phyloP scores from a whole-genome alignment of 2,888 invertebrate genomes.

The Drosophila subquinaria region DNA sequence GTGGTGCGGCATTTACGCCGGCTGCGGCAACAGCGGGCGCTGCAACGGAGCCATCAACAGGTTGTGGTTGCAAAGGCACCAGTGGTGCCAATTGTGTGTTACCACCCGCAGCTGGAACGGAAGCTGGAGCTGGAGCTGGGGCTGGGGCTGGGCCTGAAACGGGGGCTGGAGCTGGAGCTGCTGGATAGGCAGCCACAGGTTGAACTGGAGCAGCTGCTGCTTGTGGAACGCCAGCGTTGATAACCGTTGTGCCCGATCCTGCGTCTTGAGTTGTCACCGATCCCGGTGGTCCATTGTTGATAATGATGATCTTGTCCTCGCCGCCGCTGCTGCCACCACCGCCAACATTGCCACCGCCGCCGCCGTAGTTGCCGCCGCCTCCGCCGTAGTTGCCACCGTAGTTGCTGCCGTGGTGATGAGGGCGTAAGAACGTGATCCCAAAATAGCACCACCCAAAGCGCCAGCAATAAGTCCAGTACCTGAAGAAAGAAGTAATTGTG shows the following conservation, averaged over 20 bases:
- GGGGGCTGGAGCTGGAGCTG: slow-evolving; percentile 13
- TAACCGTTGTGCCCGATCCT: slow-evolving; percentile 79
- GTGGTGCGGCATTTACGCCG: slow-evolving; percentile 25
- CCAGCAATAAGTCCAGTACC: slow-evolving; percentile 84
- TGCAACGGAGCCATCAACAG: slow-evolving; percentile 22
- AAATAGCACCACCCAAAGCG: slow-evolving; percentile 82
- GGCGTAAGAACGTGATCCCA: slow-evolving; percentile 83
- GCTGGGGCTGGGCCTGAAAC: not conserved
- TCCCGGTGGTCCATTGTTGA: slow-evolving; percentile 84
- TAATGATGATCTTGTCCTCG: slow-evolving; percentile 84
- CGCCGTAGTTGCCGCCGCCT: slow-evolving; percentile 38
- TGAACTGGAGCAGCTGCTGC: slow-evolving; percentile 24
- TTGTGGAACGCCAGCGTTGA: slow-evolving; percentile 64
- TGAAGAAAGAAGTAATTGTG: slow-evolving; percentile 32
- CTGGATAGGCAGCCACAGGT: slow-evolving; percentile 11
- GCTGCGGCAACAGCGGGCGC: slow-evolving; percentile 14
- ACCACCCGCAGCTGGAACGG: slow-evolving; percentile 1
- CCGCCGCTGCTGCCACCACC: slow-evolving; percentile 54
- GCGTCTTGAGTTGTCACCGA: slow-evolving; percentile 79
- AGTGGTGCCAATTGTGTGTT: slow-evolving; percentile 16
- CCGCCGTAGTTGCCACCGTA: slow-evolving; percentile 53
- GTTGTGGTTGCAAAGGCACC: slow-evolving; percentile 35
- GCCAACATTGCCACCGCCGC: slow-evolving; percentile 52
- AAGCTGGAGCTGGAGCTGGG: not conserved
- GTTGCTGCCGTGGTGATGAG: slow-evolving; percentile 67